Evolutionary conservation across 2,888 invertebrate genomes (phyloP).

Genomic region (Ochropleura leucogaster): DNA sequence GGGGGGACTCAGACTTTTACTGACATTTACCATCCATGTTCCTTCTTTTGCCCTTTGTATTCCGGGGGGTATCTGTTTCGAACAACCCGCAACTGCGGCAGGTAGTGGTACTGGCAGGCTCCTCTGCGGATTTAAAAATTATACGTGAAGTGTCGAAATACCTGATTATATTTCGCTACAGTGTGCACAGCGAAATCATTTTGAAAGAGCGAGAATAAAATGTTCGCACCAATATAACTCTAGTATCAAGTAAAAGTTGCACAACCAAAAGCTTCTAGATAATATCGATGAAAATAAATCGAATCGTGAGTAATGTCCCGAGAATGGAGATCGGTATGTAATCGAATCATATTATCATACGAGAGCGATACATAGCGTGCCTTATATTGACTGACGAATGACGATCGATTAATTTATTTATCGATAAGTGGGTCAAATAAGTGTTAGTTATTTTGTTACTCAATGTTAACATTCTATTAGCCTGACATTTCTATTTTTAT

Average conservation of each 20-base stretch:
- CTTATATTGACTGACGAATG: constrained; percentile 28
- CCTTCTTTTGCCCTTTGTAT: too few species aligned
- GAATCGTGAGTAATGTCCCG: constrained; percentile 17
- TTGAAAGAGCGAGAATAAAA: background rate
- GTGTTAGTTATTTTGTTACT: constrained; percentile 34
- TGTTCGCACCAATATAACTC: background rate
- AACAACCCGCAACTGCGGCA: too few species aligned
- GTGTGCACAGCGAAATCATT: background rate
- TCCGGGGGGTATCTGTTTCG: too few species aligned
- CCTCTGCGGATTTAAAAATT: too few species aligned
- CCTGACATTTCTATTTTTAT: background rate
- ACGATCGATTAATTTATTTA: constrained; percentile 36
- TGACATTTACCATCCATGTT: too few species aligned
- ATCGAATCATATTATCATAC: constrained; percentile 25
- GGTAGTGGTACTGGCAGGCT: too few species aligned
- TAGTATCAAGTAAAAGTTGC: constrained; percentile 6
- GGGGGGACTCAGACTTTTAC: too few species aligned
- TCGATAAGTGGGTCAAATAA: constrained; percentile 34
- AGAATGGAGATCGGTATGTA: constrained; percentile 39
- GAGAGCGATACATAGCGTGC: constrained; percentile 22
- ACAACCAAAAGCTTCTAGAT: constrained; percentile 5
- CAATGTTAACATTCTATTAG: constrained; percentile 13
- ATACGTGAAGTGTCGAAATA: too few species aligned
- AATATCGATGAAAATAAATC: constrained; percentile 21
- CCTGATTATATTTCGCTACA: too few species aligned